Evolutionary conservation across 2,113 vertebrate genomes (phyloP).

Genomic region (Phalacrocorax carbo): DNA sequence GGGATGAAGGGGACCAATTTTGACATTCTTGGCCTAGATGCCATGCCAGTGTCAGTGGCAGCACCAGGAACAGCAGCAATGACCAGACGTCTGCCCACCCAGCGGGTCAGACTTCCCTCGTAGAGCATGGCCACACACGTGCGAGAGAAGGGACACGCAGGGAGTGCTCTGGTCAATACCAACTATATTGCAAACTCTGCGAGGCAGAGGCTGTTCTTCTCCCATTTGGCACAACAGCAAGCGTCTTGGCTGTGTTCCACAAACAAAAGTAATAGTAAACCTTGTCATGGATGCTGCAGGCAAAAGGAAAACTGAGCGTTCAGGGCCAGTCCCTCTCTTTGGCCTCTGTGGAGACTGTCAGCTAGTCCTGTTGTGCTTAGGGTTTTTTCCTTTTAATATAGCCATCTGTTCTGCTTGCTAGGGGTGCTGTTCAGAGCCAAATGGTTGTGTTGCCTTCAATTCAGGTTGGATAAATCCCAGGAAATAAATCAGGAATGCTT

Average conservation of each 20-base stretch:
- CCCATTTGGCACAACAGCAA: background rate
- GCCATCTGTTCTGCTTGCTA: background rate
- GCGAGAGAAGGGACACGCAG: background rate
- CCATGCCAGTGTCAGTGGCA: background rate
- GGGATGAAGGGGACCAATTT: background rate
- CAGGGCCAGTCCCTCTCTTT: background rate
- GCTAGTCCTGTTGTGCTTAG: background rate
- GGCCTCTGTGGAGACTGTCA: background rate
- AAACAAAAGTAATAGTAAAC: background rate
- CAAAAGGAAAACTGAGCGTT: background rate
- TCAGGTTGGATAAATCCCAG: background rate
- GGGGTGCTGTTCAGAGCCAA: background rate
- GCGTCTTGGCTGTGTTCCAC: background rate
- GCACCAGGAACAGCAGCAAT: fast-evolving
- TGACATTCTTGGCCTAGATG: fast-evolving
- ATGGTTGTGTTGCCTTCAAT: background rate
- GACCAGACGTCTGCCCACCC: fast-evolving
- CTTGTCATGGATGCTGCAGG: background rate
- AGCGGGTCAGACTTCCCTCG: fast-evolving
- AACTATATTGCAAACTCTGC: fast-evolving
- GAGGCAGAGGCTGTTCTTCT: background rate
- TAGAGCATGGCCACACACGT: fast-evolving
- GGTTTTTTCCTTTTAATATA: background rate
- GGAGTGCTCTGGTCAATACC: fast-evolving
- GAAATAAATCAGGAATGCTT: background rate